Conservation (phyloP, 2,888 invertebrate genomes). For the Caenorhabditis sinica region DNA sequence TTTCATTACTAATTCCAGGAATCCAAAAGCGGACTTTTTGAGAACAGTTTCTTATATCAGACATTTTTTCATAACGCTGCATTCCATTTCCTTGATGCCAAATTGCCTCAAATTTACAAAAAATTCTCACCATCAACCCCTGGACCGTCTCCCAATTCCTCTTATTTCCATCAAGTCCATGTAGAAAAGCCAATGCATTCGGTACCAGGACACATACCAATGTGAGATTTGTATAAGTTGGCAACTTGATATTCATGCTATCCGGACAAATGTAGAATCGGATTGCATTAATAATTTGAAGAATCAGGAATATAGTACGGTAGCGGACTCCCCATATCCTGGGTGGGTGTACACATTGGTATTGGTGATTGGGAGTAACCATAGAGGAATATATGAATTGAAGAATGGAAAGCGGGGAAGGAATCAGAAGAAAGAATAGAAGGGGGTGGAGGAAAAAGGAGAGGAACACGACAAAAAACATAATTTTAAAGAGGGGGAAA, state of each 20-base stretch:
- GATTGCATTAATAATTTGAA: conserved; percentile 18
- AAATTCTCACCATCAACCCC: conserved; percentile 46
- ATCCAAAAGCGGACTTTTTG: no score
- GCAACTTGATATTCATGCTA: conserved; percentile 8
- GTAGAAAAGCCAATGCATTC: conserved; percentile 40
- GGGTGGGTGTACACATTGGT: conserved; percentile 9
- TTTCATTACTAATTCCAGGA: no score
- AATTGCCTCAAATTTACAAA: no score
- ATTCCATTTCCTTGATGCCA: no score
- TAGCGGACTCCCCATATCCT: conserved; percentile 20
- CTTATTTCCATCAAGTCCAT: conserved; percentile 26
- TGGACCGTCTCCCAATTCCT: conserved; percentile 35
- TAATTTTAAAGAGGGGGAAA: no score
- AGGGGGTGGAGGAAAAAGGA: neutral
- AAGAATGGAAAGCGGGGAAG: neutral
- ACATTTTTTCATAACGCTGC: no score
- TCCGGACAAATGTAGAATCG: conserved; percentile 50
- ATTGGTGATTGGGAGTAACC: neutral
- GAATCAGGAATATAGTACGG: conserved; percentile 11
- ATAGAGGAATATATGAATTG: neutral
- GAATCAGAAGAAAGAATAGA: neutral
- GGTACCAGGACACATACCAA: conserved; percentile 17
- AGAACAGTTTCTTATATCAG: no score
- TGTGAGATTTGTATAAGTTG: conserved; percentile 2
- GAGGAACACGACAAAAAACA: neutral